Evolutionary conservation across 1,140 invertebrate species (phyloP).

Genomic region (Temnothorax nylanderi): DNA sequence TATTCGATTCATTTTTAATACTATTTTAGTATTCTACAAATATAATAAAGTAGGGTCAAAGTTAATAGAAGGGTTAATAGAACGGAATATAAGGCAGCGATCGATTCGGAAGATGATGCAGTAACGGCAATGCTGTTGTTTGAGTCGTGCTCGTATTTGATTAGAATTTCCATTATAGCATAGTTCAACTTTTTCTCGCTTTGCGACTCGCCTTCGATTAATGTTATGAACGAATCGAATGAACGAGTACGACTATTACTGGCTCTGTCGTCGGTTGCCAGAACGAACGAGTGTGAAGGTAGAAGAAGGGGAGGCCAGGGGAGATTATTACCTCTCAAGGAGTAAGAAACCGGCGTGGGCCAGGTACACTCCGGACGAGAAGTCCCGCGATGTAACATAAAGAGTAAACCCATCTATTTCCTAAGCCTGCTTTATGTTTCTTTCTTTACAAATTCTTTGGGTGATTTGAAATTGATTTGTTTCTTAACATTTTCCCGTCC

Average conservation of each 20-base stretch:
- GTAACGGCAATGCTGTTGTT: constrained; percentile 23
- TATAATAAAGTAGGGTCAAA: constrained; percentile 18
- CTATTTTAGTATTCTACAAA: not conserved
- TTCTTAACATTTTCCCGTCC: not conserved
- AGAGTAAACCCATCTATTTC: constrained; percentile 32
- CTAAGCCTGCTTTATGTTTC: constrained; percentile 41
- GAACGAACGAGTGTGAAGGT: constrained; percentile 67
- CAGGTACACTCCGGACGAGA: constrained; percentile 78
- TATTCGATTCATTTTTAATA: not conserved
- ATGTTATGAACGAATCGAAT: constrained; percentile 28
- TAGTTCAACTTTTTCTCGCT: constrained; percentile 21
- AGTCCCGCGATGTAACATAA: constrained; percentile 62
- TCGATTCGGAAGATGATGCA: constrained; percentile 9
- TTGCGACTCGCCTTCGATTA: constrained; percentile 7
- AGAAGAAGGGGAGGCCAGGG: constrained; percentile 64
- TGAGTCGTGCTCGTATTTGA: constrained; percentile 23
- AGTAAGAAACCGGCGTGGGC: constrained; percentile 77
- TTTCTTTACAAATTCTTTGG: constrained; percentile 25
- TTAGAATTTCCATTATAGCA: constrained; percentile 66
- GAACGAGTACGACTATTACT: constrained; percentile 53
- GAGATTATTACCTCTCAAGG: constrained; percentile 74
- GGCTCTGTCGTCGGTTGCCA: constrained; percentile 72
- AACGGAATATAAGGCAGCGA: not conserved
- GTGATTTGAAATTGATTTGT: not conserved
- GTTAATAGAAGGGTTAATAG: not conserved